Conservation (phyloP, 2,113 vertebrate genomes). For the Rhabdornis inornatus region DNA sequence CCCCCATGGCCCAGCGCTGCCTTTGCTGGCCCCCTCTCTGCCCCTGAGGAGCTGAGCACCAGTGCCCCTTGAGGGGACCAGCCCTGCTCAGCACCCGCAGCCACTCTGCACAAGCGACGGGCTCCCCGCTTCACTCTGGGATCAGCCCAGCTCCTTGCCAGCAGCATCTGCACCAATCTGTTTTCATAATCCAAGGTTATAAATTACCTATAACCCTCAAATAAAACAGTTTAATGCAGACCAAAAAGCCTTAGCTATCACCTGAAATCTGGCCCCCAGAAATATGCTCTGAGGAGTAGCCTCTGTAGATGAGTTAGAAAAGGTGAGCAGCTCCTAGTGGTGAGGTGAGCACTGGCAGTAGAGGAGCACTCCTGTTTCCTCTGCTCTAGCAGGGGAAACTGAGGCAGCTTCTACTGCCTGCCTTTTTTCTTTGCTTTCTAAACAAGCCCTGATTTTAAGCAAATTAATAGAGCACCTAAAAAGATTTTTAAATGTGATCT, state of each 20-base stretch:
- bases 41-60: background rate
- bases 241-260: background rate
- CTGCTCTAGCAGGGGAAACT: background rate
- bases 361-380: background rate
- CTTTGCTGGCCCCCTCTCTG: background rate
- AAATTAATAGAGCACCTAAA: background rate
- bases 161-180: background rate
- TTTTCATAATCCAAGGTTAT: background rate
- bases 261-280: background rate
- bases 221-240: constrained; percentile 24
- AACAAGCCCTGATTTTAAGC: background rate
- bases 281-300: background rate
- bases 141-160: background rate
- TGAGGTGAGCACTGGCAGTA: rapidly evolving
- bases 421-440: constrained; percentile 10
- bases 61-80: background rate
- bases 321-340: background rate
- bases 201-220: background rate
- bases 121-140: background rate
- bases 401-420: constrained; percentile 14
- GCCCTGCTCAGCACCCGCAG: background rate
- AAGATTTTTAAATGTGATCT: background rate
- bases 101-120: rapidly evolving
- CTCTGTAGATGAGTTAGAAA: background rate
- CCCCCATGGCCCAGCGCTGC: background rate